Base-by-base conservation (phyloP, 2,888 invertebrate genomes). In the Eilema sororculum region DNA sequence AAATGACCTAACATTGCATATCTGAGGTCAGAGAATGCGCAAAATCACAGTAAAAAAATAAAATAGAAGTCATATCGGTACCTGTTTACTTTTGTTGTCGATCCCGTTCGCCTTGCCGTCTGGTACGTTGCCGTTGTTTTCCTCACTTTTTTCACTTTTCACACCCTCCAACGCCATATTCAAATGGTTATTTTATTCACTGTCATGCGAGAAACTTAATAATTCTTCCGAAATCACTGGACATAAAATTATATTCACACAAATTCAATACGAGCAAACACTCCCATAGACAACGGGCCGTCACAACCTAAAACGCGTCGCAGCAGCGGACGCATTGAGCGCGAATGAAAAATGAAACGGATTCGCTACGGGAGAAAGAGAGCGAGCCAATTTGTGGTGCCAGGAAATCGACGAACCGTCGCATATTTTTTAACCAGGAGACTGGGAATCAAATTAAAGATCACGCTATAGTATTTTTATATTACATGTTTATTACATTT, bases 61-160 rank as follows among this genome's bases (percentile, higher is more conserved):
- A 86, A 87, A 86, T 87, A 83, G 75, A 79, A 84, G 83, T 83
- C 79, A 80, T 85, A 83, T 87, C 83, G 76, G 83, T 94, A 95
- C 95, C 95, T 96, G 96, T 93, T 96, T 96, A 93, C 92, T 95
- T 92, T 94, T 95, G 92, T 95, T 96, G 93, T 96, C 96, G 88
- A 93, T 95, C 90, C 95, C 95, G 90, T 96, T 95, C 87, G 95
- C 91, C 89, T 95, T 95, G 88, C 92, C 89, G 88, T 95, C 95
- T 83, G 93, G 91, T 78, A 95, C 89, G 85, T 92, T 94, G 82
- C 93, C 94, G 90, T 94, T 95, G 91, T 94, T 95, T 90, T 95
- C 95, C 81, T 93, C 95, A 92, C 93, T 92, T 92, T 95, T 94
- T 89, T 95, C 95, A 95, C 95, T 91, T 93, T 94, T 95, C 82